Evolutionary conservation across 2,888 invertebrate genomes (phyloP).

Genomic region (Conops quadrifasciatus): DNA sequence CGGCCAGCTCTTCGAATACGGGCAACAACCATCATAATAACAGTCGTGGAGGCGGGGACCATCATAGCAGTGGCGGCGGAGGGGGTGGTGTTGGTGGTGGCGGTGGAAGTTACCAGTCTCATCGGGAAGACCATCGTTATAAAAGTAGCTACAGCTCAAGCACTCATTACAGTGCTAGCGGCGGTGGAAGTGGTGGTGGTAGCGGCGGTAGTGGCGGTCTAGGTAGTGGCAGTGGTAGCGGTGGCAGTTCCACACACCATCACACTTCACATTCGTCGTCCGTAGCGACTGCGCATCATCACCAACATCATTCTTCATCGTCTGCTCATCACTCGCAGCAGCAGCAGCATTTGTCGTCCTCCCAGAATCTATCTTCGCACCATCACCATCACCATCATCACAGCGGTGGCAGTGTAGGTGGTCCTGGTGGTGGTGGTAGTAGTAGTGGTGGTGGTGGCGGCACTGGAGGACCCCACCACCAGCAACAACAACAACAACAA

Average conservation of each 20-base stretch:
- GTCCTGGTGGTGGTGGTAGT: conserved; percentile 40
- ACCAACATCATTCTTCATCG: conserved; percentile 44
- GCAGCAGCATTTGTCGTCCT: conserved; percentile 51
- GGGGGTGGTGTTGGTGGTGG: conserved; percentile 42
- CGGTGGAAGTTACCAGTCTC: conserved; percentile 51
- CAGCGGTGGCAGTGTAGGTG: conserved; percentile 45
- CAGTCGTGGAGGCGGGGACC: conserved; percentile 46
- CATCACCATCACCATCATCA: conserved; percentile 51
- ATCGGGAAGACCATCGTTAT: conserved; percentile 57
- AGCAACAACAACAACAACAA: conserved; percentile 58
- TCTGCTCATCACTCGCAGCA: conserved; percentile 51
- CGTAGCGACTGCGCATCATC: conserved; percentile 46
- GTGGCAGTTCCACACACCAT: conserved; percentile 44
- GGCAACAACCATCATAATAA: conserved; percentile 42
- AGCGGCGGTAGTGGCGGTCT: conserved; percentile 35
- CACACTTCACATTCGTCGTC: conserved; percentile 53
- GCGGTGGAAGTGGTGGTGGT: conserved; percentile 41
- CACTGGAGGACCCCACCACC: conserved; percentile 51
- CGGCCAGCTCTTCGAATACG: conserved; percentile 36
- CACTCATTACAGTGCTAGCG: conserved; percentile 53
- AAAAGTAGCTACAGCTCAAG: conserved; percentile 60
- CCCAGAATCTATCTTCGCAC: conserved; percentile 46
- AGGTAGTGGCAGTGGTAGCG: conserved; percentile 28
- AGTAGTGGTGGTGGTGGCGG: conserved; percentile 40
- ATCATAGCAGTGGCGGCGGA: conserved; percentile 45